Evolutionary conservation across 2,797 vertebrate genomes (phyloP).

Genomic region (Tiaroga cobitis): DNA sequence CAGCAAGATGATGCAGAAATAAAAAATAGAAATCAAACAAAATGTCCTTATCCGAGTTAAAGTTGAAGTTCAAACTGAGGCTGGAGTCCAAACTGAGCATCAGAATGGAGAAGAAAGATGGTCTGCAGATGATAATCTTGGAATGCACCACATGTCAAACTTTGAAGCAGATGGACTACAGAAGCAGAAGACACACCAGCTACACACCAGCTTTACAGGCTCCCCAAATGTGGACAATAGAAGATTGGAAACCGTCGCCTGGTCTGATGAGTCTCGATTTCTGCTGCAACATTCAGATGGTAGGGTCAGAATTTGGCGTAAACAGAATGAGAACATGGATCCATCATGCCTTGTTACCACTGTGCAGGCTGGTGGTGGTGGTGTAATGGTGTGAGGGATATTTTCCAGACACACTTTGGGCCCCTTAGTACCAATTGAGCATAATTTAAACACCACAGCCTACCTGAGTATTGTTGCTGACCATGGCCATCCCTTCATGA

Average conservation of each 20-base stretch:
- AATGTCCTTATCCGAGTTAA: neutral
- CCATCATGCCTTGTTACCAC: slow-evolving; percentile 45
- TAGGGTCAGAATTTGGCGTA: slow-evolving; percentile 49
- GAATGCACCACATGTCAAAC: too few species aligned
- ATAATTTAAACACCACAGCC: neutral
- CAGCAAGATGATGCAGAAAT: neutral
- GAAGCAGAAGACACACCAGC: too few species aligned
- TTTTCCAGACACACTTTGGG: neutral
- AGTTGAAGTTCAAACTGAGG: too few species aligned
- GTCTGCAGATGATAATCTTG: too few species aligned
- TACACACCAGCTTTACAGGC: too few species aligned
- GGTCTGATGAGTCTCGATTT: slow-evolving; percentile 12
- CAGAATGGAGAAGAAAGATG: too few species aligned
- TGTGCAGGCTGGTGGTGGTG: neutral
- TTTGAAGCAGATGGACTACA: too few species aligned
- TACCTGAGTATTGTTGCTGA: neutral
- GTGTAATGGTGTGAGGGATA: neutral
- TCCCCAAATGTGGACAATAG: neutral
- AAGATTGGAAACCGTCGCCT: neutral
- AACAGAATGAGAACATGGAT: slow-evolving; percentile 53
- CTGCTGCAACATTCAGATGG: slow-evolving; percentile 40
- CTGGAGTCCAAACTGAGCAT: too few species aligned
- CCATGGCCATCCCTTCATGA: neutral
- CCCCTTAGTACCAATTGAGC: neutral
- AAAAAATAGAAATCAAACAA: neutral